Conservation (phyloP, 2,888 invertebrate genomes). For the Rhyacophila evoluta region DNA sequence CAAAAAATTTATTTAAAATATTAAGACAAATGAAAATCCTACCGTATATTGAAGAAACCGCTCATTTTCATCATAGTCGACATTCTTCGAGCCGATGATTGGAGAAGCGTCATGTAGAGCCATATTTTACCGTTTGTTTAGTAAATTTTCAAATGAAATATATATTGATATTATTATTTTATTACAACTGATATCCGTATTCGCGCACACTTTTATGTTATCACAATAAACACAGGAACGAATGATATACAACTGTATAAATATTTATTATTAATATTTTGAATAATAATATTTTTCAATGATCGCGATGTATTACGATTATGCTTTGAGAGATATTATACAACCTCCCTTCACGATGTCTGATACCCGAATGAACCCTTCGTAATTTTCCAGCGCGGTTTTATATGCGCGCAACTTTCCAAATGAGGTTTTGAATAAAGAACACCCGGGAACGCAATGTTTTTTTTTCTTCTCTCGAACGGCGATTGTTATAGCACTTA, state of each 20-base stretch:
- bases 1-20: not conserved
- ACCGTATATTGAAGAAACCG: conserved; percentile 40
- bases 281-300: not conserved
- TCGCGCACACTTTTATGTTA: not conserved
- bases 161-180: conserved; percentile 11
- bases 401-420: conserved; percentile 37
- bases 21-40: not conserved
- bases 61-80: conserved; percentile 26
- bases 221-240: not conserved
- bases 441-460: conserved; percentile 15
- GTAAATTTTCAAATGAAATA: not conserved
- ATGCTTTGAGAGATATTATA: not conserved
- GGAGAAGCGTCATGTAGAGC: conserved; percentile 35
- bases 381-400: conserved; percentile 30
- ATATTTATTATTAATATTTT: not conserved
- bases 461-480: not conserved
- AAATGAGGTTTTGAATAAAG: conserved; percentile 8
- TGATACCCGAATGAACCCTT: conserved; percentile 47
- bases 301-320: not conserved
- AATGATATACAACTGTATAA: not conserved
- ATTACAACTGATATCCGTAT: not conserved
- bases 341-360: conserved; percentile 32
- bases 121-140: conserved; percentile 34
- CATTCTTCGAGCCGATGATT: conserved; percentile 33
- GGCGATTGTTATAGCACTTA: not conserved